These are phyloP conservation scores for Invenusta paracnida DNA, from an alignment of 2,888 invertebrate species.

Conservation along the genomic window DNA sequence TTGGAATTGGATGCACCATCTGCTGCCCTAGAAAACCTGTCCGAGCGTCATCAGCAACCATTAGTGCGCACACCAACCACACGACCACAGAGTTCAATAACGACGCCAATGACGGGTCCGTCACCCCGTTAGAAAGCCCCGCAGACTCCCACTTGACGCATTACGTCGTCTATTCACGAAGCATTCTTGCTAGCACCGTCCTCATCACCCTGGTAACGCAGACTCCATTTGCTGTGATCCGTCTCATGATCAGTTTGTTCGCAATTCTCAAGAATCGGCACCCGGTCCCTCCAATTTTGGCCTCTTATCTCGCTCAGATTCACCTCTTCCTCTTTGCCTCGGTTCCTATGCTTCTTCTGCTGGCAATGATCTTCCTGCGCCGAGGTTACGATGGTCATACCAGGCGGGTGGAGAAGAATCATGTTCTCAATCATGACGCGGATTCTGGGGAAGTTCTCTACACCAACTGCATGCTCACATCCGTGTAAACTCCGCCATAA, in stretches of 20 bases:
- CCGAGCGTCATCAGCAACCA: not conserved
- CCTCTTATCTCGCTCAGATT: not conserved
- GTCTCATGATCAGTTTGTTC: not conserved
- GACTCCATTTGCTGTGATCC: not conserved
- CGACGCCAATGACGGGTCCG: not conserved
- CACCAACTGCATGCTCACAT: not conserved
- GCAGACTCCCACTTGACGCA: not conserved
- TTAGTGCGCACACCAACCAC: not conserved
- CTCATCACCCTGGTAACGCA: not conserved
- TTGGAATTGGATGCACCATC: not conserved
- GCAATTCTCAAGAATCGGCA: not conserved
- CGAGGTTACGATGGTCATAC: not conserved
- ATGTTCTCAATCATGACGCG: not conserved
- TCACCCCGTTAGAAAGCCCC: not conserved
- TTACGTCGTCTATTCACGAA: not conserved
- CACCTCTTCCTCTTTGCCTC: not conserved
- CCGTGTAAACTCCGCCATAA: not conserved
- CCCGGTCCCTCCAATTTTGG: not conserved
- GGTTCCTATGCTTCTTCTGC: not conserved
- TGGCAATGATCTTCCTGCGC: not conserved
- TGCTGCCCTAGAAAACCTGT: not conserved
- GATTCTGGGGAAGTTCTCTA: not conserved
- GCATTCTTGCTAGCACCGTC: not conserved
- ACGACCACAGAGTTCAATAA: not conserved
- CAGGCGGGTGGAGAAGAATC: not conserved